Evolutionary conservation across 1,140 invertebrate species (phyloP), one percentile per base, ranked within the genome.

Genomic region (Ips typographus): DNA sequence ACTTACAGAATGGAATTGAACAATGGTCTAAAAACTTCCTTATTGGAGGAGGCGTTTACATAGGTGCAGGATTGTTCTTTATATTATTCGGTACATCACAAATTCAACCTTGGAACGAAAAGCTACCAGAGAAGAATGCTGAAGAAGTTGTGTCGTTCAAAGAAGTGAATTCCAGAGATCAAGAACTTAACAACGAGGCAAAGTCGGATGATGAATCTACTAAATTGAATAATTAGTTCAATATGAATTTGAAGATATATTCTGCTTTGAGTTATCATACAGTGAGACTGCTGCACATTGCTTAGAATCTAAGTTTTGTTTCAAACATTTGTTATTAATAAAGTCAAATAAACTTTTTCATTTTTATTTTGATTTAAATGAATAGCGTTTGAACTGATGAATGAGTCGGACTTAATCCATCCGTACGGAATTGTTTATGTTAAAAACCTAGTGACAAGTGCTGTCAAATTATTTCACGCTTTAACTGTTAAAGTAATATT

Each of bases 1-100:
- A 7, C 60, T 42, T 73, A 43, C 36, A 89, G 87, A 82, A 84
- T 78, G 83, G 83, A 2, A 76, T 85, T 4, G 79, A 83, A 4
- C 82, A 84, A 69, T 90, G 88, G 88, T 82, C 83, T 72, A 80
- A 79, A 4, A 81, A 88, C 0, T 89, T 89, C 74, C 87, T 83
- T 77, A 83, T 89, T 40, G 82, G 83, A 1, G 83, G 84, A 2
- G 79, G 64, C 0, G 79, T 88, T 0, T 86, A 84, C 70, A 75
- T 84, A 4, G 57, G 78, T 2, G 83, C 82, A 44, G 85, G 84
- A 71, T 43, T 85, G 0, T 53, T 88, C 3, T 90, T 85, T 69
- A 65, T 83, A 3, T 66, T 86, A 8, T 83, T 83, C 44, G 83
- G 83, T 55, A 81, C 77, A 41, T 83, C 78, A 40, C 71, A 82